Conservation (phyloP, 2,113 vertebrate genomes). For the Tychaedon coryphoeus region DNA sequence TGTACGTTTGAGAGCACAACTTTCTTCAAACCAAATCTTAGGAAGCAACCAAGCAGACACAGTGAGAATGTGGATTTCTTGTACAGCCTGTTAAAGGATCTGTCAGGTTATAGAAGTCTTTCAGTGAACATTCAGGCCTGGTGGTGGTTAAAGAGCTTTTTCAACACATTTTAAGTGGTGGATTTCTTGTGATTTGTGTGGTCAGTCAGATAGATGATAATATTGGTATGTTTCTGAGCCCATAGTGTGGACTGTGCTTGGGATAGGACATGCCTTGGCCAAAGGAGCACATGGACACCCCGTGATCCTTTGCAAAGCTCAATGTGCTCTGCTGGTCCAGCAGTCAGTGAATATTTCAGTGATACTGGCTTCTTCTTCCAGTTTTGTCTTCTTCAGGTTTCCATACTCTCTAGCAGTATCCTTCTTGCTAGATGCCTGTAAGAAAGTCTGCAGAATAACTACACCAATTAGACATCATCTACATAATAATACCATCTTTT, state of each 20-base stretch:
- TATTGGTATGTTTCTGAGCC: neutral
- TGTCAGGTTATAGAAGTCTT: neutral
- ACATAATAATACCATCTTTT: neutral
- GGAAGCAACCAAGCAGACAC: neutral
- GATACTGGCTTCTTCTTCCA: neutral
- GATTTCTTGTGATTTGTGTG: neutral
- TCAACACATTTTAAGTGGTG: neutral
- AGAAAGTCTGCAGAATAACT: slow-evolving; percentile 27
- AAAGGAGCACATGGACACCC: neutral
- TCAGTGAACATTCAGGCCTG: neutral
- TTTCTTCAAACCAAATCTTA: neutral
- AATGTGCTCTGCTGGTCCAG: neutral
- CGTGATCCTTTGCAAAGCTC: neutral
- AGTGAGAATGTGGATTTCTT: neutral
- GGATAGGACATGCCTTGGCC: neutral
- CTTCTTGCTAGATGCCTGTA: neutral
- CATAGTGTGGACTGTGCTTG: neutral
- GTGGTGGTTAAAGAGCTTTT: neutral
- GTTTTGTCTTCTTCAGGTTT: neutral
- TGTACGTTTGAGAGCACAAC: neutral
- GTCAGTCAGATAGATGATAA: fast-evolving
- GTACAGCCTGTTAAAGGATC: neutral
- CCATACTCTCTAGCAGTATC: neutral
- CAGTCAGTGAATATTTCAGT: neutral
- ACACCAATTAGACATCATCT: neutral